A percentile compares a stretch with the other conserved stretches of the same genome.
Evolutionary conservation across 2,888 invertebrate genomes (phyloP).

Genomic region (Lithodes maja): DNA sequence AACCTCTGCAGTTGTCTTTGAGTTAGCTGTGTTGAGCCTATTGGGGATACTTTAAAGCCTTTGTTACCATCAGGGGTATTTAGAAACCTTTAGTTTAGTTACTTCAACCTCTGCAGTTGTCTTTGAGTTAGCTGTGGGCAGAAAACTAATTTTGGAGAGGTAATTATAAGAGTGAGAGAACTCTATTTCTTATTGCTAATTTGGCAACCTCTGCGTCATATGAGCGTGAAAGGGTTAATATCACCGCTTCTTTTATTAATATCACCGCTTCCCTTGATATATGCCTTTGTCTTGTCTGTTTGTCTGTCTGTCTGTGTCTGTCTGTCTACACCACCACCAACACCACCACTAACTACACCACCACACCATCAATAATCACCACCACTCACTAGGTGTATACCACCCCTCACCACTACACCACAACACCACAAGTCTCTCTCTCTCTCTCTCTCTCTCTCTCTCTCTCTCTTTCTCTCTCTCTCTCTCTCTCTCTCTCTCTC

Average conservation of each 20-base stretch:
- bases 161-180: too few species aligned
- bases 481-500: constrained; percentile 28
- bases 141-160: too few species aligned
- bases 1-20: too few species aligned
- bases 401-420: not conserved
- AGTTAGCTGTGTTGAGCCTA: too few species aligned
- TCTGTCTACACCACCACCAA: not conserved
- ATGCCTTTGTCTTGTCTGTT: not conserved
- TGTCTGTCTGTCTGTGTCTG: not conserved
- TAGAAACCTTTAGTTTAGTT: too few species aligned
- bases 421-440: not conserved
- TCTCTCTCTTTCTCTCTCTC: constrained; percentile 37
- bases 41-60: too few species aligned
- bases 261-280: not conserved
- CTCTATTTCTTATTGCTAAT: too few species aligned
- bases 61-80: too few species aligned
- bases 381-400: not conserved
- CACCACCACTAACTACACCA: not conserved
- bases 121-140: too few species aligned
- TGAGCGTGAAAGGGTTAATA: too few species aligned
- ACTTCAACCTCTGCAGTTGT: too few species aligned
- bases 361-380: not conserved
- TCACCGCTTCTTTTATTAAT: not conserved
- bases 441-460: constrained; percentile 31
- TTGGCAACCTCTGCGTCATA: too few species aligned